Conservation (phyloP, 2,888 invertebrate species). For the Lepetodrilus schrolli region DNA sequence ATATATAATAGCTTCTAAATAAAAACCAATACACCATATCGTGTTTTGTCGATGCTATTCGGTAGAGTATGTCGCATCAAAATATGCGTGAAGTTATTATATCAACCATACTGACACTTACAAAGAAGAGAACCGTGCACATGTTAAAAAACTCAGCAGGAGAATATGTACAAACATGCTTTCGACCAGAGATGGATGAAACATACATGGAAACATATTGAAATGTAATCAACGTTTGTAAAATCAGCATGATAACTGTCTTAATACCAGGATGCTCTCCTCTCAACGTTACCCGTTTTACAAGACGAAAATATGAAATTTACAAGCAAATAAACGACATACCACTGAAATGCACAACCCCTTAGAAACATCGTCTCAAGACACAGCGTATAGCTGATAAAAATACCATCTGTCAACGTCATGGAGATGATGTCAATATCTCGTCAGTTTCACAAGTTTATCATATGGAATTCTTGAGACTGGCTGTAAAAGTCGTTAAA, state of each 20-base stretch:
- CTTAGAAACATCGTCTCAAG: neutral
- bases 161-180: neutral
- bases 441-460: constrained; percentile 25
- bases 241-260: constrained; percentile 13
- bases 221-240: constrained; percentile 22
- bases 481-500: constrained; percentile 31
- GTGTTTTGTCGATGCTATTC: too few relatives aligned
- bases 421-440: neutral
- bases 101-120: neutral
- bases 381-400: neutral
- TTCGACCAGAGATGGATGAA: neutral
- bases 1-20: too few relatives aligned
- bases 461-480: constrained; percentile 21
- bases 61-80: too few relatives aligned
- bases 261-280: neutral
- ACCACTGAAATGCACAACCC: constrained; percentile 26
- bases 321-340: constrained; percentile 13
- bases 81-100: too few relatives aligned
- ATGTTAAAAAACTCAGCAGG: neutral
- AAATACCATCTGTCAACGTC: neutral
- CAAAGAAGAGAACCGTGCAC: neutral
- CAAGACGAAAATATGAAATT: constrained; percentile 18
- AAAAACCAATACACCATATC: too few relatives aligned
- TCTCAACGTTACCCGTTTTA: constrained; percentile 23
- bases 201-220: neutral